Evolutionary conservation across 2,888 invertebrate genomes (phyloP).

Genomic region (Anaspis maculata): DNA sequence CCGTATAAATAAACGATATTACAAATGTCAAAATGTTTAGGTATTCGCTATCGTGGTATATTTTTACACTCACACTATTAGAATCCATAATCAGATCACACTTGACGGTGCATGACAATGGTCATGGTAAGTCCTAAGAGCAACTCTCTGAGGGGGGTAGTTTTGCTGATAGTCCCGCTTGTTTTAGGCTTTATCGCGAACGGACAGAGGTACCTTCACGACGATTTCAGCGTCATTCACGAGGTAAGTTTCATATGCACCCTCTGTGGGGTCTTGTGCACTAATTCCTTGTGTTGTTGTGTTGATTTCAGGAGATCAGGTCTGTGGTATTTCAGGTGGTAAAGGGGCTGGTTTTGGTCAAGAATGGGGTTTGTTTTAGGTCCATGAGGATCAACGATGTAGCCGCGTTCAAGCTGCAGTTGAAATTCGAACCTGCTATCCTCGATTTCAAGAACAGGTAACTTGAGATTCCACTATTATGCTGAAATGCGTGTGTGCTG

Average conservation of each 20-base stretch:
- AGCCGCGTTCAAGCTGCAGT: constrained; percentile 41
- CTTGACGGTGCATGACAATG: constrained; percentile 64
- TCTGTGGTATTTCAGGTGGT: too few species aligned
- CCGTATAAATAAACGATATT: constrained; percentile 25
- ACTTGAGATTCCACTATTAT: constrained; percentile 1
- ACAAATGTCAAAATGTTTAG: constrained; percentile 41
- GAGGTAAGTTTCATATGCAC: constrained; percentile 37
- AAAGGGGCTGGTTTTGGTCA: too few species aligned
- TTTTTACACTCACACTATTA: constrained; percentile 59
- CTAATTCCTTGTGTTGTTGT: too few species aligned
- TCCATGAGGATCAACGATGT: constrained; percentile 24
- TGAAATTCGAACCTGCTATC: constrained; percentile 57
- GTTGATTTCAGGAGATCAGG: constrained; percentile 41
- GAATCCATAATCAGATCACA: constrained; percentile 60
- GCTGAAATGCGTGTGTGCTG: background rate
- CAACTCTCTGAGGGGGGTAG: too few species aligned
- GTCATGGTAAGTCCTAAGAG: constrained; percentile 54
- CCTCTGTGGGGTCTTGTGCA: constrained; percentile 15
- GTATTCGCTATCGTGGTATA: constrained; percentile 51
- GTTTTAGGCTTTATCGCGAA: constrained; percentile 64
- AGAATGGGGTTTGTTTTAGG: too few species aligned
- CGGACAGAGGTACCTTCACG: constrained; percentile 61
- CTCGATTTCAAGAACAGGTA: constrained; percentile 65
- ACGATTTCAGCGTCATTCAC: constrained; percentile 51
- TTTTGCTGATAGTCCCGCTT: too few species aligned